These are phyloP conservation scores for Naja naja DNA, from an alignment of 2,113 vertebrate genomes.

Conservation along the genomic window DNA sequence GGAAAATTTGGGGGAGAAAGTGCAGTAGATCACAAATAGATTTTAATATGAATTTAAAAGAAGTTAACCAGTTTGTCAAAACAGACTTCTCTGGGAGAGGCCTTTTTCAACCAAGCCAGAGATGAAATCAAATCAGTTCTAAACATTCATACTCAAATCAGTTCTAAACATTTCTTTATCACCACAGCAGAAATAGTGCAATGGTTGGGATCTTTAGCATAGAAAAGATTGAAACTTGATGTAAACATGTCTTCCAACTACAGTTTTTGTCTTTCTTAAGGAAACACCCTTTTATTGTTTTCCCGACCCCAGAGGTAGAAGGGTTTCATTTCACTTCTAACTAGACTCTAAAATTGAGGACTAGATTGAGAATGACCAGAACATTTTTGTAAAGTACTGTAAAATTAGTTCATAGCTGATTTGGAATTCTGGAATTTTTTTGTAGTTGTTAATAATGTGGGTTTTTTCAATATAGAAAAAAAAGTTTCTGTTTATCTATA, in stretches of 20 bases:
- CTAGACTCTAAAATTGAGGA: not conserved
- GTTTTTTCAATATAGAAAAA: not conserved
- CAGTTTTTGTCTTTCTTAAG: not conserved
- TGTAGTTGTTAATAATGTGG: not conserved
- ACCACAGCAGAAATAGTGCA: not conserved
- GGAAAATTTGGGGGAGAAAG: not conserved
- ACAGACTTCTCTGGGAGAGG: not conserved
- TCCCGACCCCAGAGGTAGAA: not conserved
- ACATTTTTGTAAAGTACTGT: not conserved
- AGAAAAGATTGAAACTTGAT: not conserved
- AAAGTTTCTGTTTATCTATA: not conserved
- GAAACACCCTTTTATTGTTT: not conserved
- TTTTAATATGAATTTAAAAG: not conserved
- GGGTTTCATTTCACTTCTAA: not conserved
- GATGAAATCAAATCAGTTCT: not conserved
- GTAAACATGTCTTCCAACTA: not conserved
- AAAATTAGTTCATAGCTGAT: not conserved
- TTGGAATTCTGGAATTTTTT: not conserved
- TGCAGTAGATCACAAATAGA: not conserved
- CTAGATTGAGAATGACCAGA: not conserved
- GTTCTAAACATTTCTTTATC: not conserved
- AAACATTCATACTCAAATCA: not conserved
- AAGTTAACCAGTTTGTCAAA: not conserved
- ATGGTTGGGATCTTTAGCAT: not conserved
- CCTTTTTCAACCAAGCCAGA: not conserved